These are phyloP conservation scores for Pseudomyrmex gracilis DNA, from an alignment of 1,140 invertebrate genomes.

Conservation along the genomic window DNA sequence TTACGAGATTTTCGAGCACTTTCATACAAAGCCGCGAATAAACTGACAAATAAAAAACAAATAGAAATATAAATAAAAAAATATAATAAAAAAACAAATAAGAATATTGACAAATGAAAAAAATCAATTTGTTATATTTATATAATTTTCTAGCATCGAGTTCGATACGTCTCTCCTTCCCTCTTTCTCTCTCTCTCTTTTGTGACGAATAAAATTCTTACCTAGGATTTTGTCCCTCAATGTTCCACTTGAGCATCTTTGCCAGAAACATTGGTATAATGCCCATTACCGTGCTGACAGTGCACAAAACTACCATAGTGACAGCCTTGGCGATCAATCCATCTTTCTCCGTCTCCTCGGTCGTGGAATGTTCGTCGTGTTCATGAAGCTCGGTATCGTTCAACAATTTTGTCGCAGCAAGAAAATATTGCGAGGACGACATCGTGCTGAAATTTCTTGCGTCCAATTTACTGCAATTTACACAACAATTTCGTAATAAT, in stretches of 20 bases:
- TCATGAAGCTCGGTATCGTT: constrained; percentile 55
- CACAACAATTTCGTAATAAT: background rate
- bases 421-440: constrained; percentile 12
- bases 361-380: constrained; percentile 69
- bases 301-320: constrained; percentile 90
- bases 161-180: no score
- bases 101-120: no score
- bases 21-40: background rate
- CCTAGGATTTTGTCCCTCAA: constrained; percentile 83
- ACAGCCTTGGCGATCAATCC: constrained; percentile 89
- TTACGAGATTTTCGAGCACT: background rate
- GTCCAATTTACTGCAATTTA: background rate
- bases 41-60: no score
- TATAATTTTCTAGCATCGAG: no score
- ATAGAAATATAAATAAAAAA: no score
- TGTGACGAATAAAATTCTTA: constrained; percentile 31
- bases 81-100: no score
- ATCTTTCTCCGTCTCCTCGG: constrained; percentile 71
- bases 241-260: constrained; percentile 88
- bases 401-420: background rate
- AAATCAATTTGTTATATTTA: no score
- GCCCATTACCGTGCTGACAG: constrained; percentile 89
- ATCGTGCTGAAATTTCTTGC: constrained; percentile 5
- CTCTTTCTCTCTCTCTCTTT: no score
- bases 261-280: constrained; percentile 89